These are phyloP conservation scores for Mungos mungo DNA, from an alignment of 2,113 vertebrate genomes.

Conservation along the genomic window DNA sequence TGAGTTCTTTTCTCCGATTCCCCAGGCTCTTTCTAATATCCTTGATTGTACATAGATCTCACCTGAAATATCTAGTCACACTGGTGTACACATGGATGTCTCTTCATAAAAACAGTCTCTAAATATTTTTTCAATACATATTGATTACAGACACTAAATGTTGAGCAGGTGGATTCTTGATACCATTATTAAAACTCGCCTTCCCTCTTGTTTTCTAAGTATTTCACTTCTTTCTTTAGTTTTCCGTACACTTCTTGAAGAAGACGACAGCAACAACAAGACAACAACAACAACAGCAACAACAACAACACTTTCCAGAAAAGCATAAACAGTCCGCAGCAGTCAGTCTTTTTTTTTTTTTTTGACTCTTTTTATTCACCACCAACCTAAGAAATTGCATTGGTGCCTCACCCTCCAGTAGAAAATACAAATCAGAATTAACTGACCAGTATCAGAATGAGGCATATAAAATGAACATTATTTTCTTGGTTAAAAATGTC, in stretches of 20 bases:
- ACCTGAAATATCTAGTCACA: accelerated
- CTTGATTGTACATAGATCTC: not conserved
- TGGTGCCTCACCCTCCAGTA: not conserved
- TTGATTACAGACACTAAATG: not conserved
- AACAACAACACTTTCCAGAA: not conserved
- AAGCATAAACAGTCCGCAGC: not conserved
- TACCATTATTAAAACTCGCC: not conserved
- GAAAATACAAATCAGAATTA: not conserved
- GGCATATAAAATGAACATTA: not conserved
- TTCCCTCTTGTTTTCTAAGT: not conserved
- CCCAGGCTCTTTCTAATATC: not conserved
- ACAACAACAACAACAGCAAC: not conserved
- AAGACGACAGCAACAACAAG: not conserved
- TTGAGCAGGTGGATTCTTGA: not conserved
- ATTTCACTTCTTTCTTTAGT: not conserved
- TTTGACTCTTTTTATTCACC: not conserved
- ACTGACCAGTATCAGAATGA: not conserved
- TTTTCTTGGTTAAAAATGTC: not conserved
- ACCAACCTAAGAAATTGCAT: not conserved
- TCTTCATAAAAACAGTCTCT: not conserved
- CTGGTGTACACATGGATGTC: not conserved
- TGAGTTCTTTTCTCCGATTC: not conserved
- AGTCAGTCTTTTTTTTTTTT: not conserved
- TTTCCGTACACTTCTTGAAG: not conserved
- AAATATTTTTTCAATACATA: not conserved